phyloP scores from a whole-genome alignment of 1,140 invertebrate genomes.

The Formica exsecta region DNA sequence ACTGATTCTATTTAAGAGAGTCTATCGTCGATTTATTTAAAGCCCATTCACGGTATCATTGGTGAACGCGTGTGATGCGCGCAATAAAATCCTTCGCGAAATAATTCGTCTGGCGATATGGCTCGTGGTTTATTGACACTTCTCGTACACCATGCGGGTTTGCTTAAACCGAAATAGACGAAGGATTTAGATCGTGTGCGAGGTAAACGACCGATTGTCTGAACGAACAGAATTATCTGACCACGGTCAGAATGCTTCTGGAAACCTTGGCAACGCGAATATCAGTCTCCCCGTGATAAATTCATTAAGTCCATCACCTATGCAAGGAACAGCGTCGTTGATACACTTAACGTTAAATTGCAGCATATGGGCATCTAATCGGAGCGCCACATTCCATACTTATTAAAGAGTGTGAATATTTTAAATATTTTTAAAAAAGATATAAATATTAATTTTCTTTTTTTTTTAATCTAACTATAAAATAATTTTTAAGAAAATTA shows the following conservation, averaged over 20 bases:
- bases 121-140: slow-evolving; percentile 24
- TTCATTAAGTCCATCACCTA: slow-evolving; percentile 55
- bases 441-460: too few relatives aligned
- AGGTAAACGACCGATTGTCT: slow-evolving; percentile 75
- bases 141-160: not conserved
- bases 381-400: not conserved
- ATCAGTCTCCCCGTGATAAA: slow-evolving; percentile 59
- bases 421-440: too few relatives aligned
- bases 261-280: slow-evolving; percentile 67
- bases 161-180: slow-evolving; percentile 65
- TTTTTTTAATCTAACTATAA: too few relatives aligned
- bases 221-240: not conserved
- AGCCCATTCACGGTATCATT: not conserved
- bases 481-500: not conserved
- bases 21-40: not conserved
- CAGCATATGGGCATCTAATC: slow-evolving; percentile 7
- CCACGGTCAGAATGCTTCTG: slow-evolving; percentile 52
- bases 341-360: slow-evolving; percentile 31
- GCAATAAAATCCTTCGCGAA: slow-evolving; percentile 10
- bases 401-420: not conserved
- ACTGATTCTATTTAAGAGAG: not conserved
- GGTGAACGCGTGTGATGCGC: not conserved
- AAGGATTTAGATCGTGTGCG: slow-evolving; percentile 55
- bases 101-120: slow-evolving; percentile 11
- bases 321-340: slow-evolving; percentile 32